These are phyloP conservation scores for Lepidocyrtoides sp. DNA, from an alignment of 2,888 invertebrate genomes.

Conservation along the genomic window DNA sequence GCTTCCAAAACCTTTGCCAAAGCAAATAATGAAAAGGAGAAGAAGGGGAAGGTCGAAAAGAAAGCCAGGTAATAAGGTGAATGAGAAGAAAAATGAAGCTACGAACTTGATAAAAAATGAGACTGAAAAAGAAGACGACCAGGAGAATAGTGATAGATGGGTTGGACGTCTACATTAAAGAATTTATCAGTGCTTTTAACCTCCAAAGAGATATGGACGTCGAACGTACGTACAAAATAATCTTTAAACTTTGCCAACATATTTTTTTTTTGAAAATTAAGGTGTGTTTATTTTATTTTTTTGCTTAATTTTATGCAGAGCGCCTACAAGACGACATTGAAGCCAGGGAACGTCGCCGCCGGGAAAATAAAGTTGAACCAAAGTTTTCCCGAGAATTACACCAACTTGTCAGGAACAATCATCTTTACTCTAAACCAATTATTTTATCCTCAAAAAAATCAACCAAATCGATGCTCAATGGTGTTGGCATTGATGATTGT, in stretches of 20 bases:
- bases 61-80: not conserved
- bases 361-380: conserved; percentile 16
- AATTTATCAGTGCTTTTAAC: not conserved
- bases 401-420: not conserved
- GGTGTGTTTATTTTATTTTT: not conserved
- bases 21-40: not conserved
- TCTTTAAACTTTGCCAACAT: not conserved
- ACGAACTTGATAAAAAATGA: not conserved
- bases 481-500: no score
- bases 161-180: conserved; percentile 35
- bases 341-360: not conserved
- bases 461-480: no score
- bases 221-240: conserved; percentile 35
- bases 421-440: no score
- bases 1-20: not conserved
- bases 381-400: not conserved
- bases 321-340: conserved; percentile 3
- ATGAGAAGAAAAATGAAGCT: not conserved
- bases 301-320: not conserved
- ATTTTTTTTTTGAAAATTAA: no score
- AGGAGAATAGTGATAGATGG: not conserved
- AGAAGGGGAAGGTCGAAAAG: not conserved
- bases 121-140: not conserved
- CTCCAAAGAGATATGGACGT: not conserved
- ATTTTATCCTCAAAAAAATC: no score